A percentile compares a stretch with the other conserved stretches of the same genome.
phyloP scores from a whole-genome alignment of 64 coral and sea anemone genomes.

The Montipora capricornis region DNA sequence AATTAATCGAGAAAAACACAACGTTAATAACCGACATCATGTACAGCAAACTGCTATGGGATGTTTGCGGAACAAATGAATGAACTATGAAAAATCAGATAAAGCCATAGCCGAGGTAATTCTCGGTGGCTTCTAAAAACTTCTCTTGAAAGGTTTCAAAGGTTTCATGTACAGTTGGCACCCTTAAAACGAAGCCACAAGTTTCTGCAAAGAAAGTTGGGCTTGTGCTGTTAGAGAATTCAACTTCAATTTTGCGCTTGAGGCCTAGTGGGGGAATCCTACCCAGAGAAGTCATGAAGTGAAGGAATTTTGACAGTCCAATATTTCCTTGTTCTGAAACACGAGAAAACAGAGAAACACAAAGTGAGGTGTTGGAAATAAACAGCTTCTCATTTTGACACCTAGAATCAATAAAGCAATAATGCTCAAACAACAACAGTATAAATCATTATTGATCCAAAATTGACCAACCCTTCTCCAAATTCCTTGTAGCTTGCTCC shows the following conservation, averaged over 20 bases:
- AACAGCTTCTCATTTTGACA: background rate
- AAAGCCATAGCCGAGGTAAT: slow-evolving; percentile 13
- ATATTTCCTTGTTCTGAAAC: slow-evolving; percentile 10
- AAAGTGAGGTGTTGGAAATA: background rate
- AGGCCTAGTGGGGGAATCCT: slow-evolving; percentile 38
- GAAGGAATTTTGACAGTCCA: slow-evolving; percentile 28
- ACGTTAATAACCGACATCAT: too few species aligned
- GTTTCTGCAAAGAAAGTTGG: slow-evolving; percentile 56
- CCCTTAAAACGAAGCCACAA: slow-evolving; percentile 19
- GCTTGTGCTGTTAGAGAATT: background rate
- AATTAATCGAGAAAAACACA: too few species aligned
- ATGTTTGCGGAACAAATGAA: too few species aligned
- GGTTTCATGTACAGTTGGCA: slow-evolving; percentile 27
- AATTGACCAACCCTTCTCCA: background rate
- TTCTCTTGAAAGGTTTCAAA: slow-evolving; percentile 7
- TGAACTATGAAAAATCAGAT: background rate
- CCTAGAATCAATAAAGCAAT: background rate
- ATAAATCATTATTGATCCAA: background rate
- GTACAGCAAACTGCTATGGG: too few species aligned
- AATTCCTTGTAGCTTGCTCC: background rate
- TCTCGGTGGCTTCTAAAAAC: slow-evolving; percentile 23
- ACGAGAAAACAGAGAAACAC: background rate
- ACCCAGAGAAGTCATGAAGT: slow-evolving; percentile 27
- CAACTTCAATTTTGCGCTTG: slow-evolving; percentile 9
- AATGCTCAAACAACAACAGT: background rate